Conservation (phyloP, 1,140 invertebrate species). For the Caerostris darwini region DNA sequence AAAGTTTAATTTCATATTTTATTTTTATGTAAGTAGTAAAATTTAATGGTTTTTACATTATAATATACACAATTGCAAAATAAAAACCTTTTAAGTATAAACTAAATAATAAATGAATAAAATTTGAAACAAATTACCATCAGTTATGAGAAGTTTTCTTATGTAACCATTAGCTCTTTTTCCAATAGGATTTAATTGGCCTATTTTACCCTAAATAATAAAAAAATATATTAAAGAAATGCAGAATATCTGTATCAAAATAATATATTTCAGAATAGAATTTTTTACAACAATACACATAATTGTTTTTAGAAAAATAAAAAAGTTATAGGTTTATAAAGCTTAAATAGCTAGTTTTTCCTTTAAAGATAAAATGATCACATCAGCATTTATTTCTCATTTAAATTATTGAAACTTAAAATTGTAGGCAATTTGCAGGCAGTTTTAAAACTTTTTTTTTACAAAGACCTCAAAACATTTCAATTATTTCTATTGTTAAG, state of each 20-base stretch:
- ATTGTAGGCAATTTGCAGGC: background rate
- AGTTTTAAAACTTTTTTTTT: too few species aligned
- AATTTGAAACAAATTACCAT: slow-evolving; percentile 10
- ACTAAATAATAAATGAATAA: background rate
- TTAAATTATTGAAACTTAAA: background rate
- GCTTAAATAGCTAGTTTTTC: background rate
- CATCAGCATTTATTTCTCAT: background rate
- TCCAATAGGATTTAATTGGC: slow-evolving; percentile 27
- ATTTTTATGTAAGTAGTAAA: too few species aligned
- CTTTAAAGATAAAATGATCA: background rate
- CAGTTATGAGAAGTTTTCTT: slow-evolving; percentile 44
- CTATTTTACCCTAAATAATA: slow-evolving; percentile 54
- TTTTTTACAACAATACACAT: background rate
- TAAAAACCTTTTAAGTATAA: too few species aligned
- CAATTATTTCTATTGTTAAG: too few species aligned
- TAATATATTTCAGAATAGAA: too few species aligned
- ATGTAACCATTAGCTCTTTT: slow-evolving; percentile 41
- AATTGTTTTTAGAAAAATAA: background rate
- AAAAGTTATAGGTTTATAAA: background rate
- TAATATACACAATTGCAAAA: too few species aligned
- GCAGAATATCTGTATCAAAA: background rate
- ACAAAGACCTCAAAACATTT: too few species aligned
- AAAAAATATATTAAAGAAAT: background rate
- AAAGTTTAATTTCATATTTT: background rate
- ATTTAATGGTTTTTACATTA: too few species aligned